Percentiles rank a stretch among this genome's conserved stretches.
phyloP scores from a whole-genome alignment of 2,113 vertebrate genomes.

The Chrysemys picta region DNA sequence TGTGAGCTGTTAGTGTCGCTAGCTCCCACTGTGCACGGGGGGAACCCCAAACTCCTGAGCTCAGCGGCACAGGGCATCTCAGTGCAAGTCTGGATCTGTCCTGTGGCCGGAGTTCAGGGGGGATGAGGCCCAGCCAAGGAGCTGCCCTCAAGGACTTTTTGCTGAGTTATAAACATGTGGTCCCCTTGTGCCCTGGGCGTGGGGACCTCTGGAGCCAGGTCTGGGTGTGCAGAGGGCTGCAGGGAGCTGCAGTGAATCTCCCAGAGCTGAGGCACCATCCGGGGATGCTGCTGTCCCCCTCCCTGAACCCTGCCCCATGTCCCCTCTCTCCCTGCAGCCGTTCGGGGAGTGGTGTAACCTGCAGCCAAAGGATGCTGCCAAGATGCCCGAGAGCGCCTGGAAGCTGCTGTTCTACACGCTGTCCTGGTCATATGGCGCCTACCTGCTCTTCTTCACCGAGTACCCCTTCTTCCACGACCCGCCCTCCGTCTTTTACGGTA shows the following conservation, averaged over 20 bases:
- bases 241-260: not conserved
- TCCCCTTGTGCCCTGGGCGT: not conserved
- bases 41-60: not conserved
- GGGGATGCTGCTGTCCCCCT: rapidly evolving
- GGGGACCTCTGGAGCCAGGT: not conserved
- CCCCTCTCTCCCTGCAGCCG: conserved; percentile 80
- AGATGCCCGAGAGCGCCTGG: conserved; percentile 98
- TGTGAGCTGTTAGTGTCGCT: not conserved
- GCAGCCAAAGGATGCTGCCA: conserved; percentile 90
- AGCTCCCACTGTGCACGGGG: not conserved
- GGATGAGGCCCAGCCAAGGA: not conserved
- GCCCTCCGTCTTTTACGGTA: conserved; percentile 91
- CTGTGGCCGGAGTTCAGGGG: not conserved
- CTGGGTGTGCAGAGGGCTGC: not conserved
- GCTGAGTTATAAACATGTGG: not conserved
- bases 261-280: not conserved
- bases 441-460: conserved; percentile 92
- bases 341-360: conserved; percentile 85
- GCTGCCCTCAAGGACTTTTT: not conserved
- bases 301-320: rapidly evolving
- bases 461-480: conserved; percentile 96
- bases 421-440: conserved; percentile 91
- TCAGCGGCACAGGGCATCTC: not conserved
- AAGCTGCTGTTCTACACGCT: conserved; percentile 95
- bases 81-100: not conserved